phyloP scores from a whole-genome alignment of 2,113 vertebrate species.

The Erpornis zantholeuca region DNA sequence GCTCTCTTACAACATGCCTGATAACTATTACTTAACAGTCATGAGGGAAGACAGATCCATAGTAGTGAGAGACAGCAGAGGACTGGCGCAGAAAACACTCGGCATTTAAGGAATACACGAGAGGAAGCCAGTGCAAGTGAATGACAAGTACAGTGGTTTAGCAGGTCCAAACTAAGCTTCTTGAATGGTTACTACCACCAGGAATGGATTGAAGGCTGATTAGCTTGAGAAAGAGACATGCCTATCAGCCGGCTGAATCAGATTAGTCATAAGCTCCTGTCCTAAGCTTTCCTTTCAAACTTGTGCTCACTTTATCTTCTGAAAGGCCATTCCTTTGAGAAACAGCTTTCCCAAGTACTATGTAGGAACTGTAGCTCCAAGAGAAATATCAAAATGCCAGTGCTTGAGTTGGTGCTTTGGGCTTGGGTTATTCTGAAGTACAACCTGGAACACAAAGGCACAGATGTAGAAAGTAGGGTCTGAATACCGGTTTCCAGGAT shows the following conservation, averaged over 20 bases:
- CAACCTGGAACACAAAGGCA: background rate
- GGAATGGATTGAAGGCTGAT: background rate
- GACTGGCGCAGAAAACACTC: background rate
- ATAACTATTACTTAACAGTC: background rate
- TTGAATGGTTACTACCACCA: background rate
- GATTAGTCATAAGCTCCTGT: background rate
- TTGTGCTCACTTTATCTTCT: background rate
- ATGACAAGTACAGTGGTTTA: background rate
- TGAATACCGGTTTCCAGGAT: background rate
- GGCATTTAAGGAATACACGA: background rate
- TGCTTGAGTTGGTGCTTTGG: background rate
- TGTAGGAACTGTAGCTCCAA: background rate
- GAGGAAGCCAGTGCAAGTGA: background rate
- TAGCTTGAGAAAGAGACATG: background rate
- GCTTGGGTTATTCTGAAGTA: background rate
- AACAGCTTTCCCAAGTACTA: background rate
- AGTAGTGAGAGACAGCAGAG: background rate
- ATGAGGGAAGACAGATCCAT: background rate
- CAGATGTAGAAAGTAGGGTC: background rate
- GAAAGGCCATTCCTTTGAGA: background rate
- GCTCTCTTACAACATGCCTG: background rate
- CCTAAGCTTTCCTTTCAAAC: background rate
- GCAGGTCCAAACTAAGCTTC: background rate
- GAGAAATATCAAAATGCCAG: background rate
- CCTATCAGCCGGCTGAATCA: background rate